Conservation (phyloP, 2,888 invertebrate genomes). For the Sphaerophoria rueppellii region DNA sequence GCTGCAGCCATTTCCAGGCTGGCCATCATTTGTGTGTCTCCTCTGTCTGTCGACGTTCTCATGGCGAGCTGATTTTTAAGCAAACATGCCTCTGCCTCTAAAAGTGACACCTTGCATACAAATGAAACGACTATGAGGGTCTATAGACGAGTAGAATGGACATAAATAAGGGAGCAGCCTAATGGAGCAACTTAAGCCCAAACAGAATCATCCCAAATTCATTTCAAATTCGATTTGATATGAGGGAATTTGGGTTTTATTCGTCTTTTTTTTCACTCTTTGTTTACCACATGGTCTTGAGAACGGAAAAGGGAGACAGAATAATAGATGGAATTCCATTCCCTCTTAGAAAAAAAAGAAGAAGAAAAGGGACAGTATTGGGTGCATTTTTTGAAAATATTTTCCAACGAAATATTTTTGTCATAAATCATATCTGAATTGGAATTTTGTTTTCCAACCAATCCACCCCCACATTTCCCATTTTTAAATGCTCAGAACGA, state of each 20-base stretch:
- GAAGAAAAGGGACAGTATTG: too few relatives aligned
- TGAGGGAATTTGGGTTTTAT: slow-evolving; percentile 58
- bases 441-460: too few relatives aligned
- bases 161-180: slow-evolving; percentile 29
- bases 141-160: background rate
- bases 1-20: slow-evolving; percentile 13
- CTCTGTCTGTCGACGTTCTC: slow-evolving; percentile 28
- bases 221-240: slow-evolving; percentile 57
- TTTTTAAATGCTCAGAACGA: too few relatives aligned
- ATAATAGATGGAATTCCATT: background rate
- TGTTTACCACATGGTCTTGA: background rate
- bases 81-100: slow-evolving; percentile 28
- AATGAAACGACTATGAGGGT: background rate
- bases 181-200: slow-evolving; percentile 58
- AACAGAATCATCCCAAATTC: slow-evolving; percentile 65
- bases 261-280: slow-evolving; percentile 10
- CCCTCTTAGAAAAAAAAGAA: too few relatives aligned
- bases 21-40: slow-evolving; percentile 12
- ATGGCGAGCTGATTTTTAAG: slow-evolving; percentile 57
- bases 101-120: slow-evolving; percentile 23
- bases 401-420: too few relatives aligned
- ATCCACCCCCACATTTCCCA: too few relatives aligned
- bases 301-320: background rate
- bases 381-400: too few relatives aligned
- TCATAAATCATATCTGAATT: too few relatives aligned